Evolutionary conservation across 1,140 invertebrate species (phyloP), one percentile per base, ranked within the genome.

Genomic region (Laupala kohalensis): DNA sequence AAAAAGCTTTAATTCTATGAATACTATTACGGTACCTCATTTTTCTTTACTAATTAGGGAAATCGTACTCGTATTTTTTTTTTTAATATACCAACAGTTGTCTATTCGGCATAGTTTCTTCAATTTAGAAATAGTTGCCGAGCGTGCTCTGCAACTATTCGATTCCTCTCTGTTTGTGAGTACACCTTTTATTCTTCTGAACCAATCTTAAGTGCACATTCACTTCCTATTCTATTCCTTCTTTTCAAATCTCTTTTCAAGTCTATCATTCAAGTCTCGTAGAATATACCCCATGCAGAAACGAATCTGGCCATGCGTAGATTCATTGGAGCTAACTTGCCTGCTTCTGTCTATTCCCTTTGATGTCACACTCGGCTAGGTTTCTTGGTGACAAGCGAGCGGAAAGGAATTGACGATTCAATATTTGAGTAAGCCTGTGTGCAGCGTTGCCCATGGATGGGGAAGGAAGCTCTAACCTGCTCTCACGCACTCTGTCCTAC

Each of bases 361-460:
- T 68, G 67, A 68, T 68, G 26, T 68, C 27, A 68, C 67, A 37
- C 67, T 68, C 27, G 27, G 67, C 26, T 68, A 68, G 29, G 15
- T 68, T 68, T 29, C 67, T 68, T 68, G 67, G 67, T 29, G 67
- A 68, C 67, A 68, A 68, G 29, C 67, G 67, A 68, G 28, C 67
- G 67, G 19, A 30, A 68, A 15, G 67, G 67, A 68, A 68, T 68
- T 30, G 26, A 6, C 26, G 67, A 29, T 68, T 68, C 67, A 68
- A 68, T 68, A 68, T 68, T 68, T 68, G 67, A 37, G 67, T 5
- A 68, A 68, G 67, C 29, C 27, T 24, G 66, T n/a, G 66, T 25
- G 37, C 37, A 19, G 37, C 37, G 37, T 4, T 2, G 37, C 4
- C 9, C 37, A 19, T 19, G 37, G 4, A 19, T 13, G 37, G 4